Evolutionary conservation across 2,797 vertebrate species (phyloP).

Genomic region (Huso huso): DNA sequence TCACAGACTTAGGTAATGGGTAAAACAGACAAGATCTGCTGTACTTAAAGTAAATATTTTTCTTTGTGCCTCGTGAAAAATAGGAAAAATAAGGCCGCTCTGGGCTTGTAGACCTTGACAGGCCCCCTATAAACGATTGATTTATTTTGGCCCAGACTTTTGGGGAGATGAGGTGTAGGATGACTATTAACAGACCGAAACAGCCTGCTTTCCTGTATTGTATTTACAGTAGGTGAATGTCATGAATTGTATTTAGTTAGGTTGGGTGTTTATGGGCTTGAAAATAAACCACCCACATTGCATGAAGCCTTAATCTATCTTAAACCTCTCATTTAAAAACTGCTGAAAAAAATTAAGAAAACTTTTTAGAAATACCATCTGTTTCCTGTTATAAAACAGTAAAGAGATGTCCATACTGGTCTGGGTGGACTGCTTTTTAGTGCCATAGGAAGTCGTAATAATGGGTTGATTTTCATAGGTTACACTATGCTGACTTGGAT

Average conservation of each 20-base stretch:
- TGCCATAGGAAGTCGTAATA: conserved; percentile 1
- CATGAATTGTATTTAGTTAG: conserved; percentile 59
- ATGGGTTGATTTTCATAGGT: too few relatives aligned
- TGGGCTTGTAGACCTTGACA: conserved; percentile 43
- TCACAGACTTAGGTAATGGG: conserved; percentile 49
- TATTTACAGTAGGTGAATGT: conserved; percentile 44
- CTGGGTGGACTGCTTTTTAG: background rate
- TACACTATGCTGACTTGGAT: too few relatives aligned
- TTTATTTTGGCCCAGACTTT: conserved; percentile 58
- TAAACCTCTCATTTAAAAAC: conserved; percentile 30
- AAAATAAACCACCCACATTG: conserved; percentile 63
- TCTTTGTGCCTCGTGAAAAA: conserved; percentile 55
- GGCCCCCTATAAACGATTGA: conserved; percentile 51
- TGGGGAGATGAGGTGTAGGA: conserved; percentile 34
- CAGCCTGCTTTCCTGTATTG: conserved; percentile 41
- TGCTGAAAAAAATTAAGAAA: conserved; percentile 19
- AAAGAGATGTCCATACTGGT: conserved; percentile 28
- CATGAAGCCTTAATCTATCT: conserved; percentile 42
- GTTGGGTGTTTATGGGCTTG: conserved; percentile 49
- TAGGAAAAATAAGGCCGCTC: conserved; percentile 37
- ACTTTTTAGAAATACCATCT: conserved; percentile 28
- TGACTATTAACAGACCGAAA: conserved; percentile 55
- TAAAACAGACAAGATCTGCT: conserved; percentile 50
- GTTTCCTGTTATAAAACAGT: conserved; percentile 28
- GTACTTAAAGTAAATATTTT: conserved; percentile 62